A percentile compares a stretch with the other conserved stretches of the same genome.
Evolutionary conservation across 2,888 invertebrate species (phyloP).

Genomic region (Drepanosiphum platanoidis): DNA sequence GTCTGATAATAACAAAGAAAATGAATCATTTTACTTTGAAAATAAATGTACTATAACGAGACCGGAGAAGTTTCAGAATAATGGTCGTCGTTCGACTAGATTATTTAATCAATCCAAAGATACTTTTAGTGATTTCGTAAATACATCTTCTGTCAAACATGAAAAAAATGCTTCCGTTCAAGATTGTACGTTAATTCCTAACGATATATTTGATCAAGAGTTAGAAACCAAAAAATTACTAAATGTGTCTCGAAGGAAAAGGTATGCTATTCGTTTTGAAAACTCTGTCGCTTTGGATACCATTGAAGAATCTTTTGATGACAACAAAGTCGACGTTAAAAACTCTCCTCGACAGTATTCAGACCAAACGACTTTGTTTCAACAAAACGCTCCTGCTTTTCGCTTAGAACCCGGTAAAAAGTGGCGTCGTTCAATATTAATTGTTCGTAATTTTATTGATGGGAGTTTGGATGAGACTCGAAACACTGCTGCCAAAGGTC

Average conservation of each 20-base stretch:
- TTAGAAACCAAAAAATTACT: neutral
- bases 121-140: neutral
- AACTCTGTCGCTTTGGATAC: neutral
- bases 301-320: neutral
- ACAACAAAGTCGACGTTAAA: neutral
- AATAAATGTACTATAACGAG: no score
- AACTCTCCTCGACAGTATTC: neutral
- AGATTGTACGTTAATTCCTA: neutral
- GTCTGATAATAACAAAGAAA: neutral
- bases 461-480: conserved; percentile 24
- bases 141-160: neutral
- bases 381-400: conserved; percentile 14
- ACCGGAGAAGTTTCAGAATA: no score
- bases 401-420: conserved; percentile 52
- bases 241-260: conserved; percentile 8
- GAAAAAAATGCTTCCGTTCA: neutral
- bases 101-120: neutral
- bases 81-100: no score
- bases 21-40: no score
- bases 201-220: neutral
- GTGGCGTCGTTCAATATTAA: conserved; percentile 45
- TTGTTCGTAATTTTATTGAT: conserved; percentile 29
- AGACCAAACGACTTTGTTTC: neutral
- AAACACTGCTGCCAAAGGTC: conserved; percentile 14
- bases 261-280: conserved; percentile 33